Evolutionary conservation across 2,113 vertebrate species (phyloP).

Genomic region (Carassius carassius): DNA sequence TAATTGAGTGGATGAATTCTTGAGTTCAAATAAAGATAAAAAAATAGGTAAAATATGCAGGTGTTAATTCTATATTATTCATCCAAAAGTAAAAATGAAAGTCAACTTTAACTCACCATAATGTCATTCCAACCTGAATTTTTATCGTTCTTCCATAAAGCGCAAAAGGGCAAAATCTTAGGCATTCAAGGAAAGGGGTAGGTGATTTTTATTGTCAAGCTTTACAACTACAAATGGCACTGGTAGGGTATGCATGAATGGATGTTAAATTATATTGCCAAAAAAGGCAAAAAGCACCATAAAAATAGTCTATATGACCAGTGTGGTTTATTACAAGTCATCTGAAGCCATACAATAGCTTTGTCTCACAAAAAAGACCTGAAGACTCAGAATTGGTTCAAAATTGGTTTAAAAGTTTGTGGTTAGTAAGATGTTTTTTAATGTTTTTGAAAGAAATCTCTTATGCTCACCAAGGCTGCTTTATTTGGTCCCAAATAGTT

Average conservation of each 20-base stretch:
- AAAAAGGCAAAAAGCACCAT: neutral
- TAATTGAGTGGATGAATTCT: neutral
- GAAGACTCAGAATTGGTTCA: too few species aligned
- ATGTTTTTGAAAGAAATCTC: neutral
- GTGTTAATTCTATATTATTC: too few species aligned
- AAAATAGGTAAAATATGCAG: neutral
- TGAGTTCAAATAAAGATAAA: neutral
- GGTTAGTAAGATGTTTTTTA: neutral
- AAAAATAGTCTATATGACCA: too few species aligned
- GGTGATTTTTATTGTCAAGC: neutral
- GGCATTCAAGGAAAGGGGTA: neutral
- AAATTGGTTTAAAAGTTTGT: neutral
- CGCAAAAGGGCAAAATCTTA: neutral
- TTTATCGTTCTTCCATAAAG: neutral
- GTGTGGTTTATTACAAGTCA: neutral
- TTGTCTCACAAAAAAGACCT: too few species aligned
- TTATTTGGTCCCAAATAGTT: too few species aligned
- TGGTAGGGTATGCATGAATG: neutral
- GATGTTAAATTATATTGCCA: neutral
- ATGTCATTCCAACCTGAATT: neutral
- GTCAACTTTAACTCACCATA: neutral
- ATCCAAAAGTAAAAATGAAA: too few species aligned
- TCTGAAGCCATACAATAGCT: neutral
- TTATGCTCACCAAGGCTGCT: neutral
- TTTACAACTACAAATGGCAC: neutral